A percentile compares a stretch with the other conserved stretches of the same genome.
phyloP scores from a whole-genome alignment of 64 coral and sea anemone genomes.

The Exaiptasia diaphana region DNA sequence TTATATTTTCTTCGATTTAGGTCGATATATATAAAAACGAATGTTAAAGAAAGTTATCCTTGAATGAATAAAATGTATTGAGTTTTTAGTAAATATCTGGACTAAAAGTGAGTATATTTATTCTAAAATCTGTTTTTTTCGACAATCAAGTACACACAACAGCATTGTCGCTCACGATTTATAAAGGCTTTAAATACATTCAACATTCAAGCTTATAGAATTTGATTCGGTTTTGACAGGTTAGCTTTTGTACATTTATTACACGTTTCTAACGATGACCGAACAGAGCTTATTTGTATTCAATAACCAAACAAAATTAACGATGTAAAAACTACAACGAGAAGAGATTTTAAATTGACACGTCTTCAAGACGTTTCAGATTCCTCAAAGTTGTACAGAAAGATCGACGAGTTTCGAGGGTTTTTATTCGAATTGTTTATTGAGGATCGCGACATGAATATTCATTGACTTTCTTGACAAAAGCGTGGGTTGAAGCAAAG shows the following conservation, averaged over 20 bases:
- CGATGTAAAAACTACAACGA: not conserved
- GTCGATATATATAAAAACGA: not conserved
- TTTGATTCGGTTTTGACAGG: not conserved
- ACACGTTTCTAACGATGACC: not conserved
- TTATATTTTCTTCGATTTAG: not conserved
- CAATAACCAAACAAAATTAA: not conserved
- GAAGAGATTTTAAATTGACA: not conserved
- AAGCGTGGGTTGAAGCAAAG: slow-evolving; percentile 4
- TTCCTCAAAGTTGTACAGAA: no score
- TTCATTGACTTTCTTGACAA: not conserved
- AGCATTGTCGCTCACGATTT: no score
- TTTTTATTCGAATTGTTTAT: no score
- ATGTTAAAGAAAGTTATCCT: not conserved
- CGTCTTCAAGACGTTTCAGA: no score
- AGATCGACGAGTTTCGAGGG: no score
- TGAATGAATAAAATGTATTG: not conserved
- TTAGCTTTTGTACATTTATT: not conserved
- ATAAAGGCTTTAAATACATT: not conserved
- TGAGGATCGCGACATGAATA: slow-evolving; percentile 11
- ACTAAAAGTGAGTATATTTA: no score
- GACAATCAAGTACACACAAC: no score
- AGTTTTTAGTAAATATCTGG: no score
- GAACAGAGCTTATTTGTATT: not conserved
- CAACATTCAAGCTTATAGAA: not conserved
- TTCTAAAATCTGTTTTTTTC: no score